A percentile compares a stretch with the other conserved stretches of the same genome.
Conservation (phyloP, 1,140 invertebrate genomes). For the Teleogryllus occipitalis region DNA sequence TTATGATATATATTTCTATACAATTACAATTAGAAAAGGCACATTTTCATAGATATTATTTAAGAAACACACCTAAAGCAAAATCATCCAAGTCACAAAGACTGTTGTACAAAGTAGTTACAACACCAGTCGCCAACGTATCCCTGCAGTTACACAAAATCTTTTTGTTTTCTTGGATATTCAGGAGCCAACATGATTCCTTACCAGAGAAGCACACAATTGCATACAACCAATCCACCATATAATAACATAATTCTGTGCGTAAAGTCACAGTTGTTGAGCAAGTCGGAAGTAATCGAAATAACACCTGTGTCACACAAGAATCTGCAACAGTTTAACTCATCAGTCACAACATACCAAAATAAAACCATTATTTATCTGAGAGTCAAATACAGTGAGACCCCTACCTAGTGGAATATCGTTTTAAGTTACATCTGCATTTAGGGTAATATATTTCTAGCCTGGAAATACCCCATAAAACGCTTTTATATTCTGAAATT, state of each 20-base stretch:
- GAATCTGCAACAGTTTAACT: neutral
- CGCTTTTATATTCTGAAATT: too few species aligned
- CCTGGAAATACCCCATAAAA: too few species aligned
- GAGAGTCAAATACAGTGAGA: neutral
- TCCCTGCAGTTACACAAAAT: neutral
- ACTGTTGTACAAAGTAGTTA: neutral
- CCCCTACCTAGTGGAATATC: too few species aligned
- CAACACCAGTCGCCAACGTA: neutral
- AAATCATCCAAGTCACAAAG: neutral
- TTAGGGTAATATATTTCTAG: too few species aligned
- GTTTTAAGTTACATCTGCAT: too few species aligned
- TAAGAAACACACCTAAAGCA: neutral
- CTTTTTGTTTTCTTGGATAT: neutral
- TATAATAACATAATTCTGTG: neutral
- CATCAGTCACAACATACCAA: neutral
- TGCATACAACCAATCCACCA: neutral
- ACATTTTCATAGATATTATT: neutral
- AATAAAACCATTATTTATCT: neutral
- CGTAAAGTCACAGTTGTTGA: neutral
- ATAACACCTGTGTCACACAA: neutral
- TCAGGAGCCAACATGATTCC: neutral
- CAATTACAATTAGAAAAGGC: neutral
- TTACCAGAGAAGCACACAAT: neutral
- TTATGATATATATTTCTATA: neutral
- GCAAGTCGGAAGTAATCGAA: neutral